Percentiles rank a stretch among this genome's conserved stretches.
Evolutionary conservation across 2,797 vertebrate genomes (phyloP).

Genomic region (Hippopotamyrus pictus): DNA sequence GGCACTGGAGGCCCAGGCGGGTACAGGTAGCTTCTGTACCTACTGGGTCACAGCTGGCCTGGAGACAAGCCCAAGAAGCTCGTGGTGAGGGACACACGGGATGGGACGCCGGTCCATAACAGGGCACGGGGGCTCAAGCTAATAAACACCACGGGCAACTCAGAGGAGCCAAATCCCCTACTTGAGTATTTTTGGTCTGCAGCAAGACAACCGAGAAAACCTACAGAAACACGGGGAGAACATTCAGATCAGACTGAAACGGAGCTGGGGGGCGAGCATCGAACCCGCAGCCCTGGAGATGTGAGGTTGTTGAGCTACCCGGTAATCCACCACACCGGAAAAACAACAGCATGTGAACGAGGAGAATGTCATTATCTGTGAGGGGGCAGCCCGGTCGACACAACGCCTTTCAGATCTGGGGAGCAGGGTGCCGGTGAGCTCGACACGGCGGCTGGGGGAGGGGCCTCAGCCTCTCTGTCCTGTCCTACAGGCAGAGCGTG

Average conservation of each 20-base stretch:
- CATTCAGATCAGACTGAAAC: background rate
- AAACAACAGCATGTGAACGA: background rate
- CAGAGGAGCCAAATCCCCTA: background rate
- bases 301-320: background rate
- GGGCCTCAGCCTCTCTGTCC: background rate
- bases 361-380: background rate
- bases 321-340: background rate
- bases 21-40: too few relatives aligned
- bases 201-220: background rate
- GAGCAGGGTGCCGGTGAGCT: slow-evolving; percentile 14
- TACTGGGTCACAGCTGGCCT: background rate
- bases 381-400: slow-evolving; percentile 64
- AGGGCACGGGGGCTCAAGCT: background rate
- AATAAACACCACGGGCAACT: background rate
- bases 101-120: background rate
- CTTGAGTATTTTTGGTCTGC: background rate
- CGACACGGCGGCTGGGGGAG: background rate
- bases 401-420: slow-evolving; percentile 91
- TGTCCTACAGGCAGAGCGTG: background rate
- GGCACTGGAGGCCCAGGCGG: background rate
- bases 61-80: background rate
- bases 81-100: background rate
- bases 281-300: background rate
- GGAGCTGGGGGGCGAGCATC: background rate
- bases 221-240: background rate